A percentile compares a stretch with the other conserved stretches of the same genome.
Conservation (phyloP, 2,797 vertebrate species). For the Vipera latastei region DNA sequence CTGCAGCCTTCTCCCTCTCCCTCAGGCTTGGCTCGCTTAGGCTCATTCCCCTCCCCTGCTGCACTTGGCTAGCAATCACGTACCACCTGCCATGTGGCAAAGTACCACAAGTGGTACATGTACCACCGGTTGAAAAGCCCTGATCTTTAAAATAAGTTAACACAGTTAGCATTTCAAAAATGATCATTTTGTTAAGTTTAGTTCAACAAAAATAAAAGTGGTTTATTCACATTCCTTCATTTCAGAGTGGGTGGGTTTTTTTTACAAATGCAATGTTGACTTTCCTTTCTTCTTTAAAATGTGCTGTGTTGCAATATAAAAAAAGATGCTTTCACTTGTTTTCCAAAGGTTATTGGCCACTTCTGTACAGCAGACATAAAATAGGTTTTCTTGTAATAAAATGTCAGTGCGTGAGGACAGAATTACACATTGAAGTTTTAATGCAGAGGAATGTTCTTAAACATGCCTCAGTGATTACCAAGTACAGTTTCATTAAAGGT, state of each 20-base stretch:
- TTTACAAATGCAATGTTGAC: not conserved
- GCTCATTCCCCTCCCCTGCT: too few relatives aligned
- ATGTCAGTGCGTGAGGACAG: conserved; percentile 40
- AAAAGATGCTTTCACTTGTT: not conserved
- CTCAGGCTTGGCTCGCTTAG: too few relatives aligned
- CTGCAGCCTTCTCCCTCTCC: too few relatives aligned
- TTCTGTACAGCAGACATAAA: not conserved
- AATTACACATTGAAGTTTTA: conserved; percentile 63
- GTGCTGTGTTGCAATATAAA: not conserved
- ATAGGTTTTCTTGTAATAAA: not conserved
- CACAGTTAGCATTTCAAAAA: not conserved
- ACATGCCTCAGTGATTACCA: not conserved
- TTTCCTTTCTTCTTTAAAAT: not conserved
- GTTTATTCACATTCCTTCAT: not conserved
- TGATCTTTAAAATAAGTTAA: not conserved
- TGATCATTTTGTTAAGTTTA: not conserved
- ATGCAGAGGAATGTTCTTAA: not conserved
- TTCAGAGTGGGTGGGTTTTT: not conserved
- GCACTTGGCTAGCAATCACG: too few relatives aligned
- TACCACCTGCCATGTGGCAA: too few relatives aligned
- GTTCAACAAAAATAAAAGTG: not conserved
- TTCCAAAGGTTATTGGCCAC: not conserved
- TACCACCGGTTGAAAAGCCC: too few relatives aligned
- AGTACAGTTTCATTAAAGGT: not conserved
- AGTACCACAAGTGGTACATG: too few relatives aligned